Evolutionary conservation across 2,797 vertebrate species (phyloP), one percentile per base, ranked within the genome.

Genomic region (Pipistrellus kuhlii): DNA sequence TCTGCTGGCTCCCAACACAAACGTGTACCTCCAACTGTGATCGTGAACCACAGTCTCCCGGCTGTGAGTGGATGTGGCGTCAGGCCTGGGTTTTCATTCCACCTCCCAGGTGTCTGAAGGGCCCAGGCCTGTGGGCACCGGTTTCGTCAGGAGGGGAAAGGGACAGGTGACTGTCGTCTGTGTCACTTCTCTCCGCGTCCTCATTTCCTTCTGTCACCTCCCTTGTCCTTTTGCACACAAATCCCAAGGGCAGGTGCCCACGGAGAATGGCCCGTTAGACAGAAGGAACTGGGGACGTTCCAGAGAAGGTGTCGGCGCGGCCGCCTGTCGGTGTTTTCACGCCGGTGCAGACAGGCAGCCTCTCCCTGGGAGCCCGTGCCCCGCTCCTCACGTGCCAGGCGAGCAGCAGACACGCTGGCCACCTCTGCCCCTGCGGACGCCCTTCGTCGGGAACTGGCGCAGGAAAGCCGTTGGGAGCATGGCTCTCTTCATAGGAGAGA

Each of bases 191-290:
- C 48, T 53, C 53, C 51, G 44, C 3, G 3, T 46, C 64, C 76
- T 76, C 57, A 1, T 76, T 48, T 66, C 51, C 46, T 86, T 73
- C 23, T 59, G 30, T 88, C 87, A 80, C 6, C 1, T 62, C 57
- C 25, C 69, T 55, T 64, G 72, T 90, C 77, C 78, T 73, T 64
- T 72, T 68, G 25, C 77, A 90, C 46, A 55, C 48, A 92, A 14
- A 53, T 77, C 85, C 77, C 73, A n/a, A 48, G 59, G 85, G 59
- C 32, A 68, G 68, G n/a, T 38, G 94, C 57, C 27, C 82, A 71
- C 2, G 1, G 20, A 91, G 76, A 92, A 84, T 25, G 51, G 21
- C 84, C 14, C 25, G 3, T 75, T 41, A 87, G 57, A 59, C 2
- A 55, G 90, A 84, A 64, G 51, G 69, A 55, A 66, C 53, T 27